phyloP scores from a whole-genome alignment of 23 tunicate species.

The Phallusia fumigata region DNA sequence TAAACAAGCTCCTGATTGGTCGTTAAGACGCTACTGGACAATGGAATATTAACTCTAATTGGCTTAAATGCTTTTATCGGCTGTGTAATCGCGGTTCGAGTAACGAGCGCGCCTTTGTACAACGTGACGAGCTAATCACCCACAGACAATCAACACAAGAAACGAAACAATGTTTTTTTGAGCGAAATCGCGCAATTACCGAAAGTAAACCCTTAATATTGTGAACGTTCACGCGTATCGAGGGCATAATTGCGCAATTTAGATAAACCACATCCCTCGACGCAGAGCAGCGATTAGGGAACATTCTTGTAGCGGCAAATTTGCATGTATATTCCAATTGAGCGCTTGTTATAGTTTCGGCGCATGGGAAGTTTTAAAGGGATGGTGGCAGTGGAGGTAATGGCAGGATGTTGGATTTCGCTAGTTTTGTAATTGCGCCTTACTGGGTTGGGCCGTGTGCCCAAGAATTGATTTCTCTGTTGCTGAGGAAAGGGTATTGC shows the following conservation, averaged over 20 bases:
- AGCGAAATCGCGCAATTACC: not conserved
- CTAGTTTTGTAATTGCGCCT: no score
- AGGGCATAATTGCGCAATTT: not conserved
- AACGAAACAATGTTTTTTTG: not conserved
- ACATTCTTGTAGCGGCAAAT: not conserved
- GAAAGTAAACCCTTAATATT: not conserved
- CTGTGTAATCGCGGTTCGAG: not conserved
- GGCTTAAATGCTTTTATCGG: no score
- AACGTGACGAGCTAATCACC: not conserved
- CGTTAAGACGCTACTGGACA: no score
- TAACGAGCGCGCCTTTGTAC: slow-evolving; percentile 7
- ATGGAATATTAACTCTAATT: no score
- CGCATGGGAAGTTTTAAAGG: not conserved
- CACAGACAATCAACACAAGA: not conserved
- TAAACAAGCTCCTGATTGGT: no score
- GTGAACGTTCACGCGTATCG: not conserved
- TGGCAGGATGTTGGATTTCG: no score
- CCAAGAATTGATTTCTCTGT: no score
- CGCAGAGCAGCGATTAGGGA: not conserved
- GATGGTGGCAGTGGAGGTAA: no score
- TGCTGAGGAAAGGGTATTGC: no score
- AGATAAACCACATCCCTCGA: not conserved
- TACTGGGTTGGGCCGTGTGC: no score
- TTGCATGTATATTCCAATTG: not conserved
- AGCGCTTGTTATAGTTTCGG: not conserved